Evolutionary conservation across 2,888 invertebrate genomes (phyloP), one percentile per base, ranked within the genome.

Genomic region (Synanthedon formicaeformis): DNA sequence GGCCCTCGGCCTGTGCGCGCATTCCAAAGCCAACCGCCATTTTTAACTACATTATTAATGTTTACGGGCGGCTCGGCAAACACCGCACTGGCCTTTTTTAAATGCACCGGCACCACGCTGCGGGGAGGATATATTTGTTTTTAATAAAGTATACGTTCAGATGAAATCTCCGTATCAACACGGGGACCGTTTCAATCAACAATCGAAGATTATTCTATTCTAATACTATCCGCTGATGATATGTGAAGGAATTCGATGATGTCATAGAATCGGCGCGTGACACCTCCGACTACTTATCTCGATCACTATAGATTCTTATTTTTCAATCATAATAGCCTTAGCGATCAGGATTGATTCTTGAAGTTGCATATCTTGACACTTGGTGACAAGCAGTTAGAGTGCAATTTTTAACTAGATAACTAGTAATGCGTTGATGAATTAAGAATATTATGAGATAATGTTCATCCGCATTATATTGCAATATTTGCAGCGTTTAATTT

Each of bases 11-110:
- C 56, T 56, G 64, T 65, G 70, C 65, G 69, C 74, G 75, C 86
- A 85, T 86, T 84, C 86, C 85, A 64, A 63, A 60, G 59, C 53
- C 62, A 61, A 68, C 72, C 75, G 86, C 84, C 85, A 85, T 85
- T 80, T 86, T 86, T 76, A 80, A 81, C 76, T 84, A 81, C 83
- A 85, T 85, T 83, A 85, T 84, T 82, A 84, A 84, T 83, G 84
- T 81, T 73, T 69, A 73, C 80, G 69, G 34, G 66, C 63, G 63
- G 72, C 71, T 69, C 75, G 69, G 73, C 77, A 71, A 75, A 75
- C 79, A 67, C 63, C 68, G 69, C 62, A 64, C 61, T 60, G 63
- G 63, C 64, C 63, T 74, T 78, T 79, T 79, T 78, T 60, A 57
- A 60, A 63, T 61, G 62, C 65, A 64, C 60, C 67, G 65, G 62